phyloP scores from a whole-genome alignment of 2,888 invertebrate genomes.

The Zonitis immaculata region DNA sequence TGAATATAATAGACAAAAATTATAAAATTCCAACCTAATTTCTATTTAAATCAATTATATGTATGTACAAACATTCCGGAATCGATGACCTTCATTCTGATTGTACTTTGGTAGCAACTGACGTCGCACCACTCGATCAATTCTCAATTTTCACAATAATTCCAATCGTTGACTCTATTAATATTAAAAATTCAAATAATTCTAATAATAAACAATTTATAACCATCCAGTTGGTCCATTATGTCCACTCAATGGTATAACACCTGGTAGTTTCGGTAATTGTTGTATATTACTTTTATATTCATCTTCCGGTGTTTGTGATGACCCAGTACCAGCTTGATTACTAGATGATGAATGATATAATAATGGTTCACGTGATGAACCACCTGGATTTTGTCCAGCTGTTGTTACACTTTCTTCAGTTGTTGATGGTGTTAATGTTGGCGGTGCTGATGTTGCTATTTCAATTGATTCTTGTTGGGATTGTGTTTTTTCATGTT shows the following conservation, averaged over 20 bases:
- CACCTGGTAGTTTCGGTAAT: conserved; percentile 64
- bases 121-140: too few relatives aligned
- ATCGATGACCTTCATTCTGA: too few relatives aligned
- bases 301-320: conserved; percentile 48
- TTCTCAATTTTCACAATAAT: too few relatives aligned
- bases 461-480: conserved; percentile 57
- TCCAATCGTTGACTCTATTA: neutral
- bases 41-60: too few relatives aligned
- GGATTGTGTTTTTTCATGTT: conserved; percentile 59
- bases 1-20: neutral
- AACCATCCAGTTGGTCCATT: conserved; percentile 68
- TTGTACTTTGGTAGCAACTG: too few relatives aligned
- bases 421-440: conserved; percentile 55
- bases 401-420: conserved; percentile 51
- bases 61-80: too few relatives aligned
- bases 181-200: conserved; percentile 2
- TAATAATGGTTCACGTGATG: conserved; percentile 61
- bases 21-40: too few relatives aligned
- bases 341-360: conserved; percentile 52
- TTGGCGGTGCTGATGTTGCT: conserved; percentile 34
- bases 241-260: conserved; percentile 71
- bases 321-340: conserved; percentile 46
- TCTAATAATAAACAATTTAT: conserved; percentile 25
- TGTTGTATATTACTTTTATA: conserved; percentile 48
- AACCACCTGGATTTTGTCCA: conserved; percentile 35